Evolutionary conservation across 2,888 invertebrate genomes (phyloP).

Genomic region (Drosophila prolongata): DNA sequence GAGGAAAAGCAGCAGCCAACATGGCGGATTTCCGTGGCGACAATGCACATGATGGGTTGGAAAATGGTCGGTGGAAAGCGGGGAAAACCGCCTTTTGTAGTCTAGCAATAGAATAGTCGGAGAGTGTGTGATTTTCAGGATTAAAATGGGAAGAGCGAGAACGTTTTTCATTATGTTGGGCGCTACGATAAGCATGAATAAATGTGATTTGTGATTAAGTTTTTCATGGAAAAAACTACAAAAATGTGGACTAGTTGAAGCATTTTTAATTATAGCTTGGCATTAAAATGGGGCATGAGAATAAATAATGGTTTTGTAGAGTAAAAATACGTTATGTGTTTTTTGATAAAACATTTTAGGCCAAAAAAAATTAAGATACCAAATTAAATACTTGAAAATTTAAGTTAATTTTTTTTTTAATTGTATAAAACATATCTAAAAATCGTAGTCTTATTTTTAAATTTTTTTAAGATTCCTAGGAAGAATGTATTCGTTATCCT

Average conservation of each 20-base stretch:
- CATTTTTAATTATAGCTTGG: neutral
- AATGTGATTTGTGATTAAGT: slow-evolving; percentile 35
- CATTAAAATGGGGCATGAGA: neutral
- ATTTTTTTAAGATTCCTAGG: too few species aligned
- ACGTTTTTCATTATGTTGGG: slow-evolving; percentile 42
- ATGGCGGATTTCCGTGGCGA: slow-evolving; percentile 80
- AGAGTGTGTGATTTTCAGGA: slow-evolving; percentile 18
- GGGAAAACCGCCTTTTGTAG: slow-evolving; percentile 41
- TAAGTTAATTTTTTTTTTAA: too few species aligned
- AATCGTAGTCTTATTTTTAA: too few species aligned
- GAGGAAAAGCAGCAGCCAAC: slow-evolving; percentile 64
- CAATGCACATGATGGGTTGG: slow-evolving; percentile 48
- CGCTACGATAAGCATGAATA: slow-evolving; percentile 39
- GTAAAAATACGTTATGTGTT: too few species aligned
- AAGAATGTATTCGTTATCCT: too few species aligned
- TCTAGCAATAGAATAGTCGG: slow-evolving; percentile 19
- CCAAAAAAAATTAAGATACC: too few species aligned
- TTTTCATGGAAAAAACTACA: slow-evolving; percentile 5
- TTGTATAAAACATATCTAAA: too few species aligned
- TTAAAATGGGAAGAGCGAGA: slow-evolving; percentile 27
- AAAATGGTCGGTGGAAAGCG: slow-evolving; percentile 32
- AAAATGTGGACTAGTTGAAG: neutral
- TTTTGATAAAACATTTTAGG: too few species aligned
- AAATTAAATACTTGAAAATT: too few species aligned
- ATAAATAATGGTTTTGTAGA: neutral